Evolutionary conservation across 2,113 vertebrate genomes (phyloP), one percentile per base, ranked within the genome.

Genomic region (Ceyx cyanopectus): DNA sequence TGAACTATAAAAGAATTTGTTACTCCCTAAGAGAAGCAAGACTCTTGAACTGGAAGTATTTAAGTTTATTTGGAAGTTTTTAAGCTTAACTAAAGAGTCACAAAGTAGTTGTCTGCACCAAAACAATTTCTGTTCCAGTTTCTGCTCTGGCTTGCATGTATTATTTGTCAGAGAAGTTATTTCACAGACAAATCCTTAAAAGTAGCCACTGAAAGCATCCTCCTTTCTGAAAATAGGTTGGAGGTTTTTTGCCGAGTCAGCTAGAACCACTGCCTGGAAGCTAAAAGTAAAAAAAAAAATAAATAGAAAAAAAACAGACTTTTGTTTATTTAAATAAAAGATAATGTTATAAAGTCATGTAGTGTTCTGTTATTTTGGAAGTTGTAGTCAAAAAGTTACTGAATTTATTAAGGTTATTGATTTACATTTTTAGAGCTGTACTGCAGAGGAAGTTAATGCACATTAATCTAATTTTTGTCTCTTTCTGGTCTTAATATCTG

Each of bases 91-190:
- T 87, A 26, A 80, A 82, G 61, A 82, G 51, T 87, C 51, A 24
- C 32, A 69, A 10, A 14, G 3, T 46, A 37, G 43, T 73, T 51
- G 18, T 56, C 70, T 88, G 37, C 60, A 60, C 79, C 87, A 46
- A 91, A 92, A 91, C 51, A 67, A 73, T 66, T 89, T 91, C 21
- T 80, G 12, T 74, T 89, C 58, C n/a, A 62, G 7, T 76, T 94
- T 89, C 12, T 82, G 41, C 41, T 80, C 81, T 76, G 58, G 15
- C 46, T n/a, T 80, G 32, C 51, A 20, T 2, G 5, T 69, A 26
- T 18, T 78, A 34, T n/a, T 76, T 95, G 62, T 87, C 41, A 87
- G 57, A 68, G 7, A 68, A 85, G 51, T 73, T 54, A 61, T 53
- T 87, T 87, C 46, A 34, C 32, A 87, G 16, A 23, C 53, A 21